phyloP scores from a whole-genome alignment of 2,888 invertebrate genomes.

The Suillia variegata region DNA sequence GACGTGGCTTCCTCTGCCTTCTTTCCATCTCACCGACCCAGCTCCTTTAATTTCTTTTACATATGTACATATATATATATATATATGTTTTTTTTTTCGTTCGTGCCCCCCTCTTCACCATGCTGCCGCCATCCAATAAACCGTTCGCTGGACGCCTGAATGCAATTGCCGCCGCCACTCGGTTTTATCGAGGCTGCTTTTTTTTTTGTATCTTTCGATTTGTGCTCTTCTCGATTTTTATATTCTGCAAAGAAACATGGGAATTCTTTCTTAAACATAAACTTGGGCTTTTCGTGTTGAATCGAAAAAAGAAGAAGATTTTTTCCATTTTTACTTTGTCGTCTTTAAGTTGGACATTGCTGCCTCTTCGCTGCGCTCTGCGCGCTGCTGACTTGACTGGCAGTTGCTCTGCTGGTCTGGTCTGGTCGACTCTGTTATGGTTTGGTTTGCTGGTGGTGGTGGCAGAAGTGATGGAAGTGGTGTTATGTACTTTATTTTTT shows the following conservation, averaged over 20 bases:
- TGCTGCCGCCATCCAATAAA: no score
- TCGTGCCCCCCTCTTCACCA: not conserved
- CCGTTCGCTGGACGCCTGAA: constrained; percentile 27
- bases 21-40: not conserved
- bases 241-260: constrained; percentile 6
- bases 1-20: not conserved
- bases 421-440: constrained; percentile 14
- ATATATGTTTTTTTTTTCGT: not conserved
- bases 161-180: constrained; percentile 16
- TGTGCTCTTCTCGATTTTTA: no score
- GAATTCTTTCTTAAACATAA: constrained; percentile 11
- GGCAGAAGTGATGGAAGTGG: constrained; percentile 4
- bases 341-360: not conserved
- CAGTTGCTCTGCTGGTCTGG: not conserved
- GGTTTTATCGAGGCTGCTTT: not conserved
- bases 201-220: constrained; percentile 21
- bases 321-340: constrained; percentile 11
- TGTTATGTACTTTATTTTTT: constrained; percentile 14
- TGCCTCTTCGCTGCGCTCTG: not conserved
- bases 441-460: constrained; percentile 6
- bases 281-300: not conserved
- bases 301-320: no score
- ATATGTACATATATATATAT: no score
- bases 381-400: not conserved
- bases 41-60: not conserved